Conservation (phyloP, 2,113 vertebrate genomes). For the Cervus canadensis region DNA sequence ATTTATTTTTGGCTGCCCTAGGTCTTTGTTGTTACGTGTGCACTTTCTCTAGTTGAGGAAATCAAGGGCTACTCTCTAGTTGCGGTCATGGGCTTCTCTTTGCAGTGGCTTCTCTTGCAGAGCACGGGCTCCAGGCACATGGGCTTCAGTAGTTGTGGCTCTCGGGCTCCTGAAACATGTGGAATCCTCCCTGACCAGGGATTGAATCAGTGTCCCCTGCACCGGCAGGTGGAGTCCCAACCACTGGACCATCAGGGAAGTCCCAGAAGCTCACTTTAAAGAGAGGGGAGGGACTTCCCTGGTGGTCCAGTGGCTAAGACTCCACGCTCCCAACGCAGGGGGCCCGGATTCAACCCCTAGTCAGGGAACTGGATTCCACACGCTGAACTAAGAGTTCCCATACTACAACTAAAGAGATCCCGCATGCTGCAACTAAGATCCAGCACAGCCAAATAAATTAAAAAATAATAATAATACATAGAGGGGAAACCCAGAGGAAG, state of each 20-base stretch:
- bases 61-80: not conserved
- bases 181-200: not conserved
- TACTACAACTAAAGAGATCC: not conserved
- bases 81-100: fast-evolving
- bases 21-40: fast-evolving
- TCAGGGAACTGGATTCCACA: not conserved
- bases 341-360: not conserved
- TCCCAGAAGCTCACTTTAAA: not conserved
- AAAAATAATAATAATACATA: not conserved
- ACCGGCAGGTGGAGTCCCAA: not conserved
- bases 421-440: not conserved
- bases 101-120: not conserved
- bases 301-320: not conserved
- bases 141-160: not conserved
- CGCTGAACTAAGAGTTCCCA: not conserved
- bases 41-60: not conserved
- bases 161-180: not conserved
- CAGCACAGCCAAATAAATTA: not conserved
- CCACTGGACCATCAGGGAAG: not conserved
- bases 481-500: not conserved
- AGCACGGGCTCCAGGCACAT: not conserved
- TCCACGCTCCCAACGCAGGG: not conserved
- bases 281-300: not conserved
- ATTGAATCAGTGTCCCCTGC: not conserved
- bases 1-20: not conserved